These are phyloP conservation scores for Tragelaphus oryx DNA, from an alignment of 2,797 vertebrate genomes.

Conservation along the genomic window DNA sequence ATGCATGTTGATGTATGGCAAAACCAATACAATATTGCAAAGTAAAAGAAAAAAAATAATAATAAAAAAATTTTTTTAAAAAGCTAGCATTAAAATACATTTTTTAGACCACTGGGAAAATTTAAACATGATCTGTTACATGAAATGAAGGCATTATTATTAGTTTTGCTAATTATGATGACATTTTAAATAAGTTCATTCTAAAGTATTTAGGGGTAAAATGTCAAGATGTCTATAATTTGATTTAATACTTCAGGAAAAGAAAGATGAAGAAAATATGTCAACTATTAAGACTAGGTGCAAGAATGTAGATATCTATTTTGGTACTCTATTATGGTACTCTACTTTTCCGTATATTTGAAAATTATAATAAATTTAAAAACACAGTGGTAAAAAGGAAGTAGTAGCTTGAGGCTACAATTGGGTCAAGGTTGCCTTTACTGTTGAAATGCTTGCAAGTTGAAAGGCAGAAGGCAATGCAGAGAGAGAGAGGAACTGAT, in stretches of 20 bases:
- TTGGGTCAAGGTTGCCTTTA: background rate
- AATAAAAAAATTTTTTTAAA: background rate
- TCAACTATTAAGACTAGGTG: background rate
- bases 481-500: background rate
- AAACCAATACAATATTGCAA: no score
- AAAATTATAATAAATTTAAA: background rate
- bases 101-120: background rate
- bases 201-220: background rate
- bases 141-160: background rate
- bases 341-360: background rate
- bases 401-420: background rate
- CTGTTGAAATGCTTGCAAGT: background rate
- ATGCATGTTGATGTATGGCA: no score
- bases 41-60: no score
- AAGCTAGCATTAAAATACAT: background rate
- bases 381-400: background rate
- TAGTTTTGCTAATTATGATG: background rate
- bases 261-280: background rate
- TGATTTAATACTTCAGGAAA: conserved; percentile 9
- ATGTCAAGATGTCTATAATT: background rate
- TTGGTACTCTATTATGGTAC: background rate
- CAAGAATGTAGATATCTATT: background rate
- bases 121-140: background rate
- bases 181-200: background rate
- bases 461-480: background rate